These are phyloP conservation scores for Anser brachyrhynchus DNA, from an alignment of 2,113 vertebrate genomes.

Conservation along the genomic window DNA sequence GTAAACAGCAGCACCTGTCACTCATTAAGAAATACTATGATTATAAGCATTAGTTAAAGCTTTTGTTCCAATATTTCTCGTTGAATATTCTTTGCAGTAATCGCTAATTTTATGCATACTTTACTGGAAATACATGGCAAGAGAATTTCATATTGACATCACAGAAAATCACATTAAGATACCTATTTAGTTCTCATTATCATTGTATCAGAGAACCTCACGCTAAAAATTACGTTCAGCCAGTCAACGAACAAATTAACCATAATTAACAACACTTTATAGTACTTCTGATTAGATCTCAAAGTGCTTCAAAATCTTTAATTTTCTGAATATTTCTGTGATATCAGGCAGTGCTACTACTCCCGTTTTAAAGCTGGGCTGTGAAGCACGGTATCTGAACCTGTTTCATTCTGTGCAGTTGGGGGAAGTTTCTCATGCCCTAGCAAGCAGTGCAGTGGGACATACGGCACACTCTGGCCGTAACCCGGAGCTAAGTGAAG, in stretches of 20 bases:
- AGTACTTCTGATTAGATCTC: slow-evolving; percentile 63
- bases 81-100: slow-evolving; percentile 27
- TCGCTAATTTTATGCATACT: slow-evolving; percentile 40
- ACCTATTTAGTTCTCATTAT: slow-evolving; percentile 51
- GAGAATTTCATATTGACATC: slow-evolving; percentile 45
- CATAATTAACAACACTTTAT: slow-evolving; percentile 54
- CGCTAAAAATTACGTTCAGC: slow-evolving; percentile 47
- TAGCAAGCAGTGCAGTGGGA: neutral
- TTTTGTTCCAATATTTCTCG: slow-evolving; percentile 44
- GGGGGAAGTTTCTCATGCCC: neutral
- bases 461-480: rapidly evolving
- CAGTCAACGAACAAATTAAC: slow-evolving; percentile 57
- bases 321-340: slow-evolving; percentile 15
- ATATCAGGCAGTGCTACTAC: neutral
- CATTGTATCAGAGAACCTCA: slow-evolving; percentile 54
- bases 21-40: slow-evolving; percentile 29
- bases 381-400: neutral
- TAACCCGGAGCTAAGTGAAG: neutral
- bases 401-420: neutral
- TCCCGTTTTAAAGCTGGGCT: neutral
- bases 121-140: slow-evolving; percentile 41
- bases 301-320: slow-evolving; percentile 50
- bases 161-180: slow-evolving; percentile 40
- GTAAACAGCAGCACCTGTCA: slow-evolving; percentile 49
- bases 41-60: slow-evolving; percentile 2